phyloP scores from a whole-genome alignment of 2,113 vertebrate species.

The Seriola dumerili region DNA sequence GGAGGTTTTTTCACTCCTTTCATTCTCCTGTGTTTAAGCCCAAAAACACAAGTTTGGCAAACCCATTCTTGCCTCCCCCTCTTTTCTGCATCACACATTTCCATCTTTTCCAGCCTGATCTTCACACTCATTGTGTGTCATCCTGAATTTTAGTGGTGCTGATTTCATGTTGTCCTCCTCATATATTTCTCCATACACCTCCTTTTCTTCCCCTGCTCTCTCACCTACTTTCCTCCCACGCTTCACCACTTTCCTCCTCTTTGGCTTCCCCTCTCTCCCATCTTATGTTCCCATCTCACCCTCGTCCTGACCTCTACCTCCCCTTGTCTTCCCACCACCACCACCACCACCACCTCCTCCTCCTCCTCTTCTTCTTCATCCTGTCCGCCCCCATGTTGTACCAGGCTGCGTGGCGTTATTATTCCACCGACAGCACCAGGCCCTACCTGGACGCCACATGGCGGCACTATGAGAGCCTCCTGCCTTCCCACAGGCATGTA shows the following conservation, averaged over 20 bases:
- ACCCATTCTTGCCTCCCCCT: not conserved
- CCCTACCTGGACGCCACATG: conserved; percentile 87
- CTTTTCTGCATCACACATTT: conserved; percentile 17
- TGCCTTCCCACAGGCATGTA: conserved; percentile 89
- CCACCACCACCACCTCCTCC: conserved; percentile 52
- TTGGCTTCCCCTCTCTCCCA: not conserved
- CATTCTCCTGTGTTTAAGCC: not conserved
- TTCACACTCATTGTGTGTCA: not conserved
- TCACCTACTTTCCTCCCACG: conserved; percentile 49
- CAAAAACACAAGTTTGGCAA: conserved; percentile 3
- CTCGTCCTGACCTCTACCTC: conserved; percentile 1
- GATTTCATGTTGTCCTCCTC: conserved; percentile 16
- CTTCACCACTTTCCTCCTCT: not conserved
- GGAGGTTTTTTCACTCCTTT: not conserved
- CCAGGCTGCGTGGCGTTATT: conserved; percentile 90
- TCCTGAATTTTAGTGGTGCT: not conserved
- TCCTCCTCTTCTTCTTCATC: conserved; percentile 44
- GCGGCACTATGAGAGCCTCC: conserved; percentile 88
- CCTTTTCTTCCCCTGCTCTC: not conserved
- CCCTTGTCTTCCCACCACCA: not conserved
- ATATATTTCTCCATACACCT: conserved; percentile 10
- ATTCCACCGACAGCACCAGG: conserved; percentile 85
- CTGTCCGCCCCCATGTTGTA: conserved; percentile 80
- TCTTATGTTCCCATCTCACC: conserved; percentile 12
- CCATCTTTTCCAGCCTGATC: conserved; percentile 8